These are phyloP conservation scores for Rhinolophus ferrumequinum DNA, from an alignment of 2,113 vertebrate genomes.

Conservation along the genomic window DNA sequence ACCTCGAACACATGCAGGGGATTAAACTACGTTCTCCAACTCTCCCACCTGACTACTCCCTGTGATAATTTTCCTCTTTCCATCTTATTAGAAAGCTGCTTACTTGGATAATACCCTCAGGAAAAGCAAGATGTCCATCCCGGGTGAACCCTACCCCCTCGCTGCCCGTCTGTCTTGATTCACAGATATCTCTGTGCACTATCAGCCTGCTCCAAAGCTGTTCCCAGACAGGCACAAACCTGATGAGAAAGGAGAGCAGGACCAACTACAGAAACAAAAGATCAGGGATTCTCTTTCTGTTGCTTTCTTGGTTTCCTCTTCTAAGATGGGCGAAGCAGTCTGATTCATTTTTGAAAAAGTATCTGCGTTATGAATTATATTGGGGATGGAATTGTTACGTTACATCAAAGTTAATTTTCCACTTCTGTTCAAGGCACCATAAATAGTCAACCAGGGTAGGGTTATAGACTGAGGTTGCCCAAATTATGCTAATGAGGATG, in stretches of 20 bases:
- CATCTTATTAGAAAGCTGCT: not conserved
- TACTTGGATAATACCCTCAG: not conserved
- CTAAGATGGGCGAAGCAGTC: constrained; percentile 63
- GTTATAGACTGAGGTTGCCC: constrained; percentile 78
- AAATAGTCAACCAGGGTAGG: constrained; percentile 83
- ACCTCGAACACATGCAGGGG: not conserved
- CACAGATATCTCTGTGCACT: not conserved
- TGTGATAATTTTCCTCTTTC: not conserved
- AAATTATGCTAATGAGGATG: constrained; percentile 81
- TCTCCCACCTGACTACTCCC: not conserved
- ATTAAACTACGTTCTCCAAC: not conserved
- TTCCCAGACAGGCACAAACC: not conserved
- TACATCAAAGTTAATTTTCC: constrained; percentile 84
- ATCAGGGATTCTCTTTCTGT: constrained; percentile 63
- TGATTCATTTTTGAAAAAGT: constrained; percentile 80
- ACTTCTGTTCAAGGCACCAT: constrained; percentile 73
- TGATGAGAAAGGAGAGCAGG: not conserved
- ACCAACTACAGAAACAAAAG: constrained; percentile 13
- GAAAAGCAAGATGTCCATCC: not conserved
- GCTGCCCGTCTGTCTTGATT: not conserved
- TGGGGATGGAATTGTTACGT: constrained; percentile 74
- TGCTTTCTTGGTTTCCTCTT: constrained; percentile 44
- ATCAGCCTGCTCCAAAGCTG: not conserved
- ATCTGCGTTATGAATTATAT: constrained; percentile 78
- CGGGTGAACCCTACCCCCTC: not conserved